phyloP scores from a whole-genome alignment of 2,888 invertebrate genomes.

The Drosophila kuntzei region DNA sequence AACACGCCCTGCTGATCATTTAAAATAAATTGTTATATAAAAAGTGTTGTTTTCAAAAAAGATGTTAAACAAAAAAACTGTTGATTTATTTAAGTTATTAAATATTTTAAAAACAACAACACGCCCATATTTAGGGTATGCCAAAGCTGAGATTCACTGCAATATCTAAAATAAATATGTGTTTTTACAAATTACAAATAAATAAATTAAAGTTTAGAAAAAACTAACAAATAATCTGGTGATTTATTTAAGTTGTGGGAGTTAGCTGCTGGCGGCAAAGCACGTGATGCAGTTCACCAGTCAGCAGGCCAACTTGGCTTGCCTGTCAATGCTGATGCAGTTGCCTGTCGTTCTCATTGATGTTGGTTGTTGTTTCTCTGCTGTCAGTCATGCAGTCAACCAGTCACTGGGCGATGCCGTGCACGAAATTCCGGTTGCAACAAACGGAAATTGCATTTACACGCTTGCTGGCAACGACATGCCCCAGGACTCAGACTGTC shows the following conservation, averaged over 20 bases:
- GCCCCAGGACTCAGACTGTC: constrained; percentile 12
- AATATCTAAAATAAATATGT: too few relatives aligned
- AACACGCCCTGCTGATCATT: too few relatives aligned
- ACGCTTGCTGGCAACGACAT: constrained; percentile 53
- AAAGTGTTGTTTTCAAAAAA: too few relatives aligned
- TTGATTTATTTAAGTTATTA: too few relatives aligned
- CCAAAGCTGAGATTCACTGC: too few relatives aligned
- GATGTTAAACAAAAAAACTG: too few relatives aligned
- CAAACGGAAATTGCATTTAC: constrained; percentile 76
- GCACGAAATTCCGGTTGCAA: constrained; percentile 72
- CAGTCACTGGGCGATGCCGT: constrained; percentile 38
- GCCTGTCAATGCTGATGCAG: constrained; percentile 13
- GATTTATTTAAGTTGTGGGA: not conserved
- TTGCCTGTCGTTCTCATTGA: constrained; percentile 3
- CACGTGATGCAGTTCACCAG: constrained; percentile 26
- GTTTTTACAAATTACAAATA: too few relatives aligned
- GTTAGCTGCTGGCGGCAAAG: not conserved
- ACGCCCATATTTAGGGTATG: too few relatives aligned
- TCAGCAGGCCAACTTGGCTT: not conserved
- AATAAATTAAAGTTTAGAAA: too few relatives aligned
- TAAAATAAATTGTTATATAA: too few relatives aligned
- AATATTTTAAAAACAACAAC: too few relatives aligned
- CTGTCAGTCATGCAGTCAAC: constrained; percentile 53
- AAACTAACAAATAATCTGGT: not conserved
- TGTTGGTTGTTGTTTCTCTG: constrained; percentile 22